Base-by-base conservation (phyloP, 2,797 vertebrate genomes). In the Sebastes cheni region DNA sequence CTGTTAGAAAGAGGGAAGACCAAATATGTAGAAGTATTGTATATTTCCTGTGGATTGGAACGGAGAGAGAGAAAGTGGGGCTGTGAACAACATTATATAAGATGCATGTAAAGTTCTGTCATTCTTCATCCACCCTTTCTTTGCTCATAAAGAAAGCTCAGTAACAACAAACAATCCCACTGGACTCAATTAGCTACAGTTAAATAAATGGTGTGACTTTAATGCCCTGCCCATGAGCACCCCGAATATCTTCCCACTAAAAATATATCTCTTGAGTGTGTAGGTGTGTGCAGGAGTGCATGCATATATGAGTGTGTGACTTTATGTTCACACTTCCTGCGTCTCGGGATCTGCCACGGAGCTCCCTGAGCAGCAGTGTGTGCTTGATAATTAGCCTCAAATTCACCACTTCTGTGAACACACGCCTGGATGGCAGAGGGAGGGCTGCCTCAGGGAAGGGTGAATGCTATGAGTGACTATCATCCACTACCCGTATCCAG, bases 151-250 rank as follows among this genome's bases (percentile, higher is more conserved):
- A 73, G 74, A 85, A 83, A 90, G 91, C 93, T 91, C 86, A 88
- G 77, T 92, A 88, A 90, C 74, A 89, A 87, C 75, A 85, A 81
- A 79, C 70, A 82, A 85, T 96, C 95, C 94, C 94, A 90, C 88
- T 84, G 93, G 95, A 95, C 92, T 95, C 93, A 95, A 96, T 96
- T 96, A 96, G 92, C 86, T 86, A 86, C 92, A 93, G 94, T 94
- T 95, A 92, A 91, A 92, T 90, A 90, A 91, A 90, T 83, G 62
- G 62, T 86, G 79, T 68, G 83, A 90, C 90, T 90, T 89, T 82
- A 90, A 85, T 86, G 75, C 46, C 76, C 77, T 82, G 73, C 85
- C 75, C 75, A 69, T 80, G 88, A 92, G 81, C 30, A 71, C 60
- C 77, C 76, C 74, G 81, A 83, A 90, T 75, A 81, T 77, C 76